Evolutionary conservation across 2,888 invertebrate genomes (phyloP).

Genomic region (Limnephilus marmoratus): DNA sequence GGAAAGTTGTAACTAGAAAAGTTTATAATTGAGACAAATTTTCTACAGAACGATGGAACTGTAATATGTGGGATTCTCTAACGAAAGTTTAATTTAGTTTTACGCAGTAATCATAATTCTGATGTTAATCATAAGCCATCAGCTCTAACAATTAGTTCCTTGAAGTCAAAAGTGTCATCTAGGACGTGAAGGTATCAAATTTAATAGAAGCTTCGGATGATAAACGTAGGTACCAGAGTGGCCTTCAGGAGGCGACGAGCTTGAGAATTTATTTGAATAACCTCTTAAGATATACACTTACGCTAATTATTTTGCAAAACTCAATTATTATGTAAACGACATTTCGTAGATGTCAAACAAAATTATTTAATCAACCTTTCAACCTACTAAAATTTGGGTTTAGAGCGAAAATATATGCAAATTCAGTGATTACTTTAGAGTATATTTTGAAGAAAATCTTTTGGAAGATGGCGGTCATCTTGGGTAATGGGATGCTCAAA

Average conservation of each 20-base stretch:
- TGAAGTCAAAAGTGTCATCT: not conserved
- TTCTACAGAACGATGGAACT: not conserved
- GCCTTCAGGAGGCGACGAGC: not conserved
- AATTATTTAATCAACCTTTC: not conserved
- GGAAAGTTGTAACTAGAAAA: slow-evolving; percentile 35
- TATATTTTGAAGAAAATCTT: not conserved
- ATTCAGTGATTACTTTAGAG: not conserved
- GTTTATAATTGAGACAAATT: slow-evolving; percentile 29
- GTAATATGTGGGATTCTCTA: not conserved
- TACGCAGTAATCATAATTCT: not conserved
- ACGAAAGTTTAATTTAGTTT: not conserved
- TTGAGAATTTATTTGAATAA: not conserved
- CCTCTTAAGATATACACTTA: not conserved
- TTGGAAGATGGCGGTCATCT: not conserved
- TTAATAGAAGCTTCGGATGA: not conserved
- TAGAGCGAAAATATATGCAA: slow-evolving; percentile 16
- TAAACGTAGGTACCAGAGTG: not conserved
- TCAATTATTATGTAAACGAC: not conserved
- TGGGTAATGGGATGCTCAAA: not conserved
- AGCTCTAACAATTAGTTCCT: not conserved
- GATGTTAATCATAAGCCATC: not conserved
- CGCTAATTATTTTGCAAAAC: not conserved
- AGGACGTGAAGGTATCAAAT: not conserved
- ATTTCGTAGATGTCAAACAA: not conserved
- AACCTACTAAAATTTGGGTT: not conserved